Conservation (phyloP, 2,797 vertebrate species). For the Taenioides sp. region DNA sequence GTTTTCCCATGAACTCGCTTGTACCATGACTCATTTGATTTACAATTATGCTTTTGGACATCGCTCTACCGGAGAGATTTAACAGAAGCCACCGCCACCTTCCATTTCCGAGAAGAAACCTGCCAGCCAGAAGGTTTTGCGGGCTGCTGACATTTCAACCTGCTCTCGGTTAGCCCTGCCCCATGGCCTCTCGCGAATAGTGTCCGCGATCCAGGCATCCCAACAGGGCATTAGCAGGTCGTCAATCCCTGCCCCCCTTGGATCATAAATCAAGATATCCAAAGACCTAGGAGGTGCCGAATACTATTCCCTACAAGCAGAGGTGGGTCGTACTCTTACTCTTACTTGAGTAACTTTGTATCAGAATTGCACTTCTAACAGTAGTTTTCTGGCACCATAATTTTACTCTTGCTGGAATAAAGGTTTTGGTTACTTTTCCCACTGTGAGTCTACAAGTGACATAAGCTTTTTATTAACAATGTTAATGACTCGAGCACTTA, state of each 20-base stretch:
- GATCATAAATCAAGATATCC: constrained; percentile 69
- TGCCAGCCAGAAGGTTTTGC: constrained; percentile 63
- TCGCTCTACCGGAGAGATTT: constrained; percentile 39
- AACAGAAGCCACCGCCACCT: constrained; percentile 55
- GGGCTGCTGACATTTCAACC: constrained; percentile 66
- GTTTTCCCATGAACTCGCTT: constrained; percentile 53
- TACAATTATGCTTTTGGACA: constrained; percentile 50
- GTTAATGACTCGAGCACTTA: too few species aligned
- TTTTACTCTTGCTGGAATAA: too few species aligned
- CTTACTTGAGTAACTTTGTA: too few species aligned
- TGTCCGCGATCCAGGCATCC: constrained; percentile 53
- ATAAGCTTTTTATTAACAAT: too few species aligned
- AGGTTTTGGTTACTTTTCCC: too few species aligned
- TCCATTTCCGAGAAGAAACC: constrained; percentile 70
- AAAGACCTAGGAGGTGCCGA: constrained; percentile 60
- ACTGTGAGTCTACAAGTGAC: too few species aligned
- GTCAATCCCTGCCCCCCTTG: constrained; percentile 41
- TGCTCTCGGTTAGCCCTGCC: constrained; percentile 54
- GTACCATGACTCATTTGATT: constrained; percentile 66
- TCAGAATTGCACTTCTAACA: too few species aligned
- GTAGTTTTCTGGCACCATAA: too few species aligned
- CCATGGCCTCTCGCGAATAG: constrained; percentile 51
- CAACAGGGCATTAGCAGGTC: constrained; percentile 64
- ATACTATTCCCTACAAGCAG: constrained; percentile 53
- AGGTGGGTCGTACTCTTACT: too few species aligned